Evolutionary conservation across 2,113 vertebrate species (phyloP).

Genomic region (Daphoenositta chrysoptera): DNA sequence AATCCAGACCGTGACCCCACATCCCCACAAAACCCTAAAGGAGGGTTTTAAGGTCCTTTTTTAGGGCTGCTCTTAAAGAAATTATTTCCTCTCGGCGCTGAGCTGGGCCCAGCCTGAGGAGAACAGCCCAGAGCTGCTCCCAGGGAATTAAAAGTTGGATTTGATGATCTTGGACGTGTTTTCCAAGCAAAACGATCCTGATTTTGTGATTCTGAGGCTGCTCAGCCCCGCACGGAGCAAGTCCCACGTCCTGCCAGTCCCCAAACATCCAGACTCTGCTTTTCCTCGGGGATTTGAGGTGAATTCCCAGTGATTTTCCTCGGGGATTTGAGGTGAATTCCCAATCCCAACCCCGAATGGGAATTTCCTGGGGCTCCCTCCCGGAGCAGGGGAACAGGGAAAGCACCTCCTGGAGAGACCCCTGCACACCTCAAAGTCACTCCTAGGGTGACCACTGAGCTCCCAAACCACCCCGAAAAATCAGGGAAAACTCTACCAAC

Average conservation of each 20-base stretch:
- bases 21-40: not conserved
- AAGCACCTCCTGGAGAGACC: not conserved
- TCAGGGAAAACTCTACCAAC: rapidly evolving
- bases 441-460: not conserved
- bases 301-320: too few relatives aligned
- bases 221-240: not conserved
- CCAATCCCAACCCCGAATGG: not conserved
- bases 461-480: not conserved
- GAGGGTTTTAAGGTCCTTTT: rapidly evolving
- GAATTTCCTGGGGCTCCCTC: not conserved
- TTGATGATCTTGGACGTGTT: rapidly evolving
- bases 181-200: rapidly evolving
- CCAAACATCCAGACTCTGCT: rapidly evolving
- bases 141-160: not conserved
- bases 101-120: not conserved
- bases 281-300: rapidly evolving
- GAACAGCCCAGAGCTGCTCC: not conserved
- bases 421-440: rapidly evolving
- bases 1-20: slow-evolving; percentile 1
- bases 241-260: rapidly evolving
- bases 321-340: rapidly evolving
- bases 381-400: rapidly evolving
- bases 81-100: not conserved
- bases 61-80: not conserved
- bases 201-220: not conserved